These are phyloP conservation scores for Thamnophis elegans DNA, from an alignment of 2,797 vertebrate species.

Conservation along the genomic window DNA sequence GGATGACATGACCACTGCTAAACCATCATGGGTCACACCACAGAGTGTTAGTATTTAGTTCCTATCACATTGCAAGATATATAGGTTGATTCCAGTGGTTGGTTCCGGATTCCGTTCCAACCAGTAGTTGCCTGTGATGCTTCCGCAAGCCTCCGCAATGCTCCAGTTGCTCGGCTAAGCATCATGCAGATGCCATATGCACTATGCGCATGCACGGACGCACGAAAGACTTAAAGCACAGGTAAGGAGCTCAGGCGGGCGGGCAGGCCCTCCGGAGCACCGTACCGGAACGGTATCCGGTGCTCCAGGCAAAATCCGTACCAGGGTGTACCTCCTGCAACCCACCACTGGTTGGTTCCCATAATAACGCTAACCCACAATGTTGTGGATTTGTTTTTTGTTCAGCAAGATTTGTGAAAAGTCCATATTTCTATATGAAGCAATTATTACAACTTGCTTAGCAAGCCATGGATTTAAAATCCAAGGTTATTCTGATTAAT, in stretches of 20 bases:
- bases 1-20: background rate
- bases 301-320: too few species aligned
- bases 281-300: too few species aligned
- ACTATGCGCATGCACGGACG: too few species aligned
- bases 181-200: too few species aligned
- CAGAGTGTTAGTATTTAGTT: background rate
- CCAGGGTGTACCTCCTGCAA: too few species aligned
- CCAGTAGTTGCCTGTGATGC: too few species aligned
- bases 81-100: background rate
- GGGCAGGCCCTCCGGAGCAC: too few species aligned
- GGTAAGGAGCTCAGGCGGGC: too few species aligned
- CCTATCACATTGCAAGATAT: background rate
- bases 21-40: background rate
- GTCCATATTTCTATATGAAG: background rate
- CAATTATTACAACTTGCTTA: background rate
- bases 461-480: background rate
- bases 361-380: background rate
- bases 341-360: background rate
- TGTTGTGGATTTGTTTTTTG: background rate
- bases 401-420: background rate
- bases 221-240: too few species aligned
- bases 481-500: background rate
- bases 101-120: too few species aligned
- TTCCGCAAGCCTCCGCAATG: too few species aligned
- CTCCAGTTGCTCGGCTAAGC: too few species aligned